phyloP scores from a whole-genome alignment of 2,888 invertebrate genomes.

The Carcina quercana region DNA sequence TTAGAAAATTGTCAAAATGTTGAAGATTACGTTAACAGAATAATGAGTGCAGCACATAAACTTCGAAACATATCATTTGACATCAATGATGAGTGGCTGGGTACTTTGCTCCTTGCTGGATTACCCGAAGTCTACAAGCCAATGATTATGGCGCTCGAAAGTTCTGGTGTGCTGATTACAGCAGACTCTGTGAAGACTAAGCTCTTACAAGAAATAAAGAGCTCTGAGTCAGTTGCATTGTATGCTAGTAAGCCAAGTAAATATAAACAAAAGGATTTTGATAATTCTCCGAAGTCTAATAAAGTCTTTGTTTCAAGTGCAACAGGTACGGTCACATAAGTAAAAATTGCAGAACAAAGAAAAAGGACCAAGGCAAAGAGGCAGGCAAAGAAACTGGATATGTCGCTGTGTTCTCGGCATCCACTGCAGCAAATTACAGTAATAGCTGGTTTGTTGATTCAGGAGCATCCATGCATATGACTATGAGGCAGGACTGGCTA shows the following conservation, averaged over 20 bases:
- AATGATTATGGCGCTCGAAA: constrained; percentile 7
- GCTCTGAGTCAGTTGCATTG: background rate
- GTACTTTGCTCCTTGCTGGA: constrained; percentile 16
- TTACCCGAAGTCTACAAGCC: constrained; percentile 14
- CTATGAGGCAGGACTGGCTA: background rate
- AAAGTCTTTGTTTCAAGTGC: constrained; percentile 8
- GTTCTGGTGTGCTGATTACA: constrained; percentile 3
- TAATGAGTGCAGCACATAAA: constrained; percentile 17
- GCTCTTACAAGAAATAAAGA: constrained; percentile 3
- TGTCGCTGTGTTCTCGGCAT: constrained; percentile 14
- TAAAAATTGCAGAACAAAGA: too few relatives aligned
- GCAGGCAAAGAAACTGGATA: too few relatives aligned
- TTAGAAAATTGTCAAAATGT: constrained; percentile 12
- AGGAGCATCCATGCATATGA: background rate
- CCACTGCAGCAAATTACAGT: background rate
- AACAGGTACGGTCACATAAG: constrained; percentile 14
- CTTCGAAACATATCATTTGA: constrained; percentile 17
- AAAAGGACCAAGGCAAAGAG: too few relatives aligned
- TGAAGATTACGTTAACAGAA: constrained; percentile 17
- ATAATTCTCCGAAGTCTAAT: too few relatives aligned
- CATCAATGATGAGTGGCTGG: constrained; percentile 19
- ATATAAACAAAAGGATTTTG: too few relatives aligned
- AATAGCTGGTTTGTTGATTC: background rate
- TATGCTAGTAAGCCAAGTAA: too few relatives aligned
- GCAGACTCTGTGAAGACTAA: constrained; percentile 6